A percentile compares a stretch with the other conserved stretches of the same genome.
Conservation (phyloP, 2,113 vertebrate species). For the Zapus hudsonius region DNA sequence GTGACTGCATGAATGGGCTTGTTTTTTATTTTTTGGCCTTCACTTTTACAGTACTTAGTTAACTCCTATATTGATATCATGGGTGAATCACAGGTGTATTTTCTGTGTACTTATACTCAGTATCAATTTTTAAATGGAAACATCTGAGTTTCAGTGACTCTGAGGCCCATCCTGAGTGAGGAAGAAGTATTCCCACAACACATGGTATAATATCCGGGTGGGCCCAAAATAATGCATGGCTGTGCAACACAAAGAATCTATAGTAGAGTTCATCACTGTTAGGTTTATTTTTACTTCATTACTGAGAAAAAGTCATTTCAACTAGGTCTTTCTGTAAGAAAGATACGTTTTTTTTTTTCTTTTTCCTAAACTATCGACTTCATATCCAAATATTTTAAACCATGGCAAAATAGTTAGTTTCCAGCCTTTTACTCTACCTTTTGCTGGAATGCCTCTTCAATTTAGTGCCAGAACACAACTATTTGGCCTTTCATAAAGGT, state of each 20-base stretch:
- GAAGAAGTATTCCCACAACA: slow-evolving; percentile 7
- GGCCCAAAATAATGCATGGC: neutral
- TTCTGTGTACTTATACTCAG: slow-evolving; percentile 24
- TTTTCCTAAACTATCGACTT: slow-evolving; percentile 68
- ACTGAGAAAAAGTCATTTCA: slow-evolving; percentile 8
- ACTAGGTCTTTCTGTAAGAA: slow-evolving; percentile 36
- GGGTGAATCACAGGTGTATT: neutral
- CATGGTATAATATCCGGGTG: neutral
- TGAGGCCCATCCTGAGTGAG: neutral
- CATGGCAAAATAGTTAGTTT: slow-evolving; percentile 75
- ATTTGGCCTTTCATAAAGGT: slow-evolving; percentile 78
- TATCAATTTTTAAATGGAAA: slow-evolving; percentile 51
- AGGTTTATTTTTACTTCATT: neutral
- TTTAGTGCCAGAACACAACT: slow-evolving; percentile 71
- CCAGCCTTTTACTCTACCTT: slow-evolving; percentile 71
- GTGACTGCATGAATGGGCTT: neutral
- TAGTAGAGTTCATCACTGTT: neutral
- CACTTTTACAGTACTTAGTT: neutral
- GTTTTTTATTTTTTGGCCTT: neutral
- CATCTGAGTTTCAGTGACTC: slow-evolving; percentile 25
- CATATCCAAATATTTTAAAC: slow-evolving; percentile 70
- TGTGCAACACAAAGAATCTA: neutral
- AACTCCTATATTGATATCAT: neutral
- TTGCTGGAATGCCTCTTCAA: slow-evolving; percentile 62
- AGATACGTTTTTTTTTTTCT: slow-evolving; percentile 66